Evolutionary conservation across 2,888 invertebrate species (phyloP), one percentile per base, ranked within the genome.

Genomic region (Hoplodrina blanda): DNA sequence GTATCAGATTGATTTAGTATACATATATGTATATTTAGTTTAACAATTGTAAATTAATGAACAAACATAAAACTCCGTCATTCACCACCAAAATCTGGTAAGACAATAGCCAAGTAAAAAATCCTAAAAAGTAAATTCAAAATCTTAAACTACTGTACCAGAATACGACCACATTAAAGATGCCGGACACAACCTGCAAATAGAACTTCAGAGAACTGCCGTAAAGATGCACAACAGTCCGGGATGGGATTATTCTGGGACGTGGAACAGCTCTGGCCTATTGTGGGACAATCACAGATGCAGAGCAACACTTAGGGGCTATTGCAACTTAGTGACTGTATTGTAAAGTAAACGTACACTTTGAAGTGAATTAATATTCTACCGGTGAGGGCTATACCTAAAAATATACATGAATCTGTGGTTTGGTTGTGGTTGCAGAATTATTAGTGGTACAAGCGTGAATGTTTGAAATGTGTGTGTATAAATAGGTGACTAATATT

Each of bases 211-310:
- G 78, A 78, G 81, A 82, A 84, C 81, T 77, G 78, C 61, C 79
- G 81, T 84, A 81, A 86, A 85, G 81, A 86, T 81, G 81, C 78
- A 73, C 80, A 78, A 69, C 71, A 68, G 75, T 60, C 70, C 76
- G 70, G 73, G 72, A 52, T 63, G 54, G 72, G 66, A 65, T 72
- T 69, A 76, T 76, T 76, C 74, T 19, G 74, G 67, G 62, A 76
- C 83, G 78, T 73, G 73, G 69, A 4, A 19, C 70, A 50, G 55
- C 54, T 56, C 65, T 69, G 55, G 75, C 71, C 82, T 83, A 80
- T 88, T 84, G 85, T 84, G 69, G 63, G 65, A 79, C 80, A 83
- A 86, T 84, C 84, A 81, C 81, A 74, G 78, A 80, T 69, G 76
- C 78, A 41, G 46, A 49, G 41, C 25, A 33, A 63, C 70, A 78